Evolutionary conservation across 2,888 invertebrate species (phyloP), one percentile per base, ranked within the genome.

Genomic region (Rutpela maculata): DNA sequence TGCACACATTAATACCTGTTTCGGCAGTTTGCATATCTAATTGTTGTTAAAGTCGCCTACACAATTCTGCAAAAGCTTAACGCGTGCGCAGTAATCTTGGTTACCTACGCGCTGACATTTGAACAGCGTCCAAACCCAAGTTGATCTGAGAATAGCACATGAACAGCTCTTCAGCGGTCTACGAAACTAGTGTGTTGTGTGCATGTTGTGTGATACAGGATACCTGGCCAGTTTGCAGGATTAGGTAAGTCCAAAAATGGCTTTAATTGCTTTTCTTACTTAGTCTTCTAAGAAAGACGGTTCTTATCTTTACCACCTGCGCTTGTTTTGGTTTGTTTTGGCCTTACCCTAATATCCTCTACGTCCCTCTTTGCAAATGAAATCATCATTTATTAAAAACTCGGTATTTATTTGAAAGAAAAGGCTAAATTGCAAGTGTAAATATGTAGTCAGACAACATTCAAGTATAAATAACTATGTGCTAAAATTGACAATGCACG

Each of bases 51-150:
- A 76, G 66, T 63, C 75, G 77, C 79, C 71, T 50, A 75, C 79
- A 77, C 78, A 62, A 74, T 77, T 66, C 70, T 70, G 65, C 74
- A 65, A 63, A 70, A 63, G 62, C 63, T 72, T 26, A 50, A 55
- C 62, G 72, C 72, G 62, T 72, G 72, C 72, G 72, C 63, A 63
- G 55, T 72, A 3, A 17, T 26, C 26, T 43, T 73, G 12, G 11
- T 79, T 81, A 78, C 81, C 81, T 82, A 81, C 82, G 83, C 83
- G 83, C 83, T 83, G 83, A 83, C 83, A 83, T 83, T 83, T 83
- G 83, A 84, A 84, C 82, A 72, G 57, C 81, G 78, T 79, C 82
- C 83, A 83, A 76, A 77, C 80, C 75, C 80, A 78, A 82, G 75
- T 82, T 77, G 79, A 74, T 83, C 82, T 81, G 78, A 80, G 83